Evolutionary conservation across 2,888 invertebrate species (phyloP).

Genomic region (Parelbella ahira): DNA sequence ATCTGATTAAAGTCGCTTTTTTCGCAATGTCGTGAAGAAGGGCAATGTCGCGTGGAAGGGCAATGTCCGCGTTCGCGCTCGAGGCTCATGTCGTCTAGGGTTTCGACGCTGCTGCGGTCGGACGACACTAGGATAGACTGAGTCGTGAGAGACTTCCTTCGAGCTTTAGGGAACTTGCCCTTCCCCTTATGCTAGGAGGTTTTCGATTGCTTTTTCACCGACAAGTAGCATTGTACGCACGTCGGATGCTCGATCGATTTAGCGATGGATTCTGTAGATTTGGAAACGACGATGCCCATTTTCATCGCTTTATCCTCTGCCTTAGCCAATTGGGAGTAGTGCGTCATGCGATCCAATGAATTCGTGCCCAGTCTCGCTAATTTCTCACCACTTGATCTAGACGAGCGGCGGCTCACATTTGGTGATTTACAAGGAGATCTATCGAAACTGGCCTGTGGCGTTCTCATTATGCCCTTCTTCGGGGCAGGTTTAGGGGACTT

Average conservation of each 20-base stretch:
- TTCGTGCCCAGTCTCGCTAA: constrained; percentile 71
- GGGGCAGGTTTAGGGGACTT: constrained; percentile 73
- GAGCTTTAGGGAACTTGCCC: constrained; percentile 82
- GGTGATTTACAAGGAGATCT: constrained; percentile 72
- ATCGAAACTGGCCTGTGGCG: constrained; percentile 74
- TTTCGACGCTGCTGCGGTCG: constrained; percentile 71
- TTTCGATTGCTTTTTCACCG: constrained; percentile 80
- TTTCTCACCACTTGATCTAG: constrained; percentile 65
- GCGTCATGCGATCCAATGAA: constrained; percentile 70
- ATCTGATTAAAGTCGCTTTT: constrained; percentile 76
- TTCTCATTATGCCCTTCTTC: constrained; percentile 76
- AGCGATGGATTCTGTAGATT: constrained; percentile 77
- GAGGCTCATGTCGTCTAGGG: constrained; percentile 54
- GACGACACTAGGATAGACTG: constrained; percentile 63
- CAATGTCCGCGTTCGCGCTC: constrained; percentile 59
- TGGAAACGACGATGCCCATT: constrained; percentile 79
- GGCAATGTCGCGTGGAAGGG: constrained; percentile 58
- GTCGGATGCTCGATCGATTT: constrained; percentile 84
- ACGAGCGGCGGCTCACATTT: constrained; percentile 64
- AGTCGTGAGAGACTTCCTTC: constrained; percentile 57
- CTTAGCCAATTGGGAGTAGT: constrained; percentile 73
- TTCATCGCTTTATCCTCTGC: constrained; percentile 75
- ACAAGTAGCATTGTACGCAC: constrained; percentile 87
- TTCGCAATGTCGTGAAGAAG: constrained; percentile 51
- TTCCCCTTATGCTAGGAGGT: constrained; percentile 84